These are phyloP conservation scores for Tichodroma muraria DNA, from an alignment of 2,113 vertebrate species.

Conservation along the genomic window DNA sequence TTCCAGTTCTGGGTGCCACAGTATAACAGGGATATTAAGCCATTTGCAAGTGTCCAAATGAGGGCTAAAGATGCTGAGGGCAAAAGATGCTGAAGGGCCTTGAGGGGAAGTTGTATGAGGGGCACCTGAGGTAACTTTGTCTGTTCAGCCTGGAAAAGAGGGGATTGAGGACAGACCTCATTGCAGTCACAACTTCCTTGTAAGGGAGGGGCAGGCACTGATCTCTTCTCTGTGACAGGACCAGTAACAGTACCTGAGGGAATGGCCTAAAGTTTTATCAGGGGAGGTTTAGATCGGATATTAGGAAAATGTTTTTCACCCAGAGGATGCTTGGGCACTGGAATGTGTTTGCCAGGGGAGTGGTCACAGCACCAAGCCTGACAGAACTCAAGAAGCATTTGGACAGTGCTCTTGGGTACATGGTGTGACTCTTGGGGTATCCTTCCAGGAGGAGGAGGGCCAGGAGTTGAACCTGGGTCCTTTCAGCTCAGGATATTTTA, in stretches of 20 bases:
- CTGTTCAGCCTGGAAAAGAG: neutral
- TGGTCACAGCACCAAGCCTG: neutral
- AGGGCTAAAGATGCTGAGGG: neutral
- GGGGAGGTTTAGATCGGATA: neutral
- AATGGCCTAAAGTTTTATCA: neutral
- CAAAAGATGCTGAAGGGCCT: neutral
- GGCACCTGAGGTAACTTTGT: neutral
- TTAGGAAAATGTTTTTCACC: neutral
- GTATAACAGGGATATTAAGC: neutral
- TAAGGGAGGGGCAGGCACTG: neutral
- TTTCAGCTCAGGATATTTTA: neutral
- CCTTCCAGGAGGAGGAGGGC: too few relatives aligned
- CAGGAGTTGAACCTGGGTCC: neutral
- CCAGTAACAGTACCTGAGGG: neutral
- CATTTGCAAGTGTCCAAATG: neutral
- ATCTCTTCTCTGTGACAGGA: neutral
- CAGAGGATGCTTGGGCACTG: rapidly evolving
- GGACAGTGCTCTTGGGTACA: neutral
- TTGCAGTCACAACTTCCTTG: neutral
- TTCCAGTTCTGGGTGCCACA: neutral
- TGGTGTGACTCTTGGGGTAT: neutral
- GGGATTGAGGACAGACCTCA: neutral
- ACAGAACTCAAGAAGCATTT: neutral
- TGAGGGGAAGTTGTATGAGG: neutral
- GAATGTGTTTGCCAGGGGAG: neutral